Percentiles rank a stretch among this genome's conserved stretches.
phyloP scores from a whole-genome alignment of 1,140 invertebrate genomes.

The Megalonaias nervosa region DNA sequence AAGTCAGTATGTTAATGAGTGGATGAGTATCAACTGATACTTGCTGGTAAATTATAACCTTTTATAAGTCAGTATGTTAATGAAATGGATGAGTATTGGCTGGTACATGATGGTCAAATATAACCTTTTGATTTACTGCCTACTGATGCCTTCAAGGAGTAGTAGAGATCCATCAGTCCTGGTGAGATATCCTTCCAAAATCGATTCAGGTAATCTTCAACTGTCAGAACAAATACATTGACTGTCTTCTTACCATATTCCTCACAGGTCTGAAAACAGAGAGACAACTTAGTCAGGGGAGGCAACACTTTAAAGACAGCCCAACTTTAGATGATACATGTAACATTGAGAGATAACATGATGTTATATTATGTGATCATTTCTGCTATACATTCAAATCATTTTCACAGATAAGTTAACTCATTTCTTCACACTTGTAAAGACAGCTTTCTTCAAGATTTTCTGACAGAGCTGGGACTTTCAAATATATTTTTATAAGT shows the following conservation, averaged over 20 bases:
- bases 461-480: too few species aligned
- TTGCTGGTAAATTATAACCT: too few species aligned
- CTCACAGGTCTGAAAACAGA: conserved; percentile 44
- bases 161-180: conserved; percentile 49
- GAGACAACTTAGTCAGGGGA: not conserved
- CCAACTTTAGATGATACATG: too few species aligned
- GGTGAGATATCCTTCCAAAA: conserved; percentile 55
- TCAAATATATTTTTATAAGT: too few species aligned
- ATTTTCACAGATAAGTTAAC: too few species aligned
- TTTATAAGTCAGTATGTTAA: too few species aligned
- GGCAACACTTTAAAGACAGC: not conserved
- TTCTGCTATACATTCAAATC: too few species aligned
- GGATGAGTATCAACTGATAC: too few species aligned
- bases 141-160: conserved; percentile 55
- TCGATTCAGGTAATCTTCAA: conserved; percentile 59
- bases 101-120: not conserved
- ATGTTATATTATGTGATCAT: too few species aligned
- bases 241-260: conserved; percentile 50
- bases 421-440: too few species aligned
- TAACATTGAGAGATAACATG: too few species aligned
- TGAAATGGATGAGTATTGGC: not conserved
- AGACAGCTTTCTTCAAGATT: too few species aligned
- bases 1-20: not conserved
- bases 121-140: conserved; percentile 45
- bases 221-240: conserved; percentile 58